These are phyloP conservation scores for Calephelis nemesis DNA, from an alignment of 1,140 invertebrate genomes.

Conservation along the genomic window DNA sequence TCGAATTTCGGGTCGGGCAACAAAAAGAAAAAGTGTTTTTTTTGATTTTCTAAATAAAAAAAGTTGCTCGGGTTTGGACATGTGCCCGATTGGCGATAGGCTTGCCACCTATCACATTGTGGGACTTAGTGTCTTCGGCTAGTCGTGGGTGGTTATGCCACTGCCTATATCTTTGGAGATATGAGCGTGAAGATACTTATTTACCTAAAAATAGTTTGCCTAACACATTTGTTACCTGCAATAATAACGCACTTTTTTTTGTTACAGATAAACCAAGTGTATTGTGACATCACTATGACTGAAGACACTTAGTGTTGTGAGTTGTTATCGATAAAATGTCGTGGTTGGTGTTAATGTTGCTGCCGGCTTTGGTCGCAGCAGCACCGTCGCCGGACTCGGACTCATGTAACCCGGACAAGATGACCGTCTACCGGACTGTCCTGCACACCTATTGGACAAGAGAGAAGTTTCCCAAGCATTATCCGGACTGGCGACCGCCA, in stretches of 20 bases:
- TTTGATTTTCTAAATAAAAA: too few species aligned
- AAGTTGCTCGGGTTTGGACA: too few species aligned
- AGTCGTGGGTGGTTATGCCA: too few species aligned
- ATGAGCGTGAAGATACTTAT: too few species aligned
- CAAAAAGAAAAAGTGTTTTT: too few species aligned
- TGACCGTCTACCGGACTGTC: constrained; percentile 92
- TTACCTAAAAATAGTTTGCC: too few species aligned
- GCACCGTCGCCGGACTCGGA: constrained; percentile 51
- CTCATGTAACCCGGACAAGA: constrained; percentile 73
- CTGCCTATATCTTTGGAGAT: too few species aligned
- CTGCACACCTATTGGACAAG: constrained; percentile 94
- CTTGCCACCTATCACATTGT: too few species aligned
- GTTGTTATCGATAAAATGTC: constrained; percentile 50
- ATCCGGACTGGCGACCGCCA: constrained; percentile 93
- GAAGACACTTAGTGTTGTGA: constrained; percentile 47
- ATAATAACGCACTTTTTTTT: constrained; percentile 28
- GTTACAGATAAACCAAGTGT: constrained; percentile 48
- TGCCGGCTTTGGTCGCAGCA: constrained; percentile 46
- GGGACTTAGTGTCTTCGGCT: too few species aligned
- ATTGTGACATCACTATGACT: constrained; percentile 25
- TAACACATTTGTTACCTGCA: neutral
- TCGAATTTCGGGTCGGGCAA: too few species aligned
- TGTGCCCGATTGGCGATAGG: too few species aligned
- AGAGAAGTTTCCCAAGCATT: constrained; percentile 93
- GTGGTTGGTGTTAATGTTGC: constrained; percentile 46